These are phyloP conservation scores for Vanacampus margaritifer DNA, from an alignment of 2,113 vertebrate species.

Conservation along the genomic window DNA sequence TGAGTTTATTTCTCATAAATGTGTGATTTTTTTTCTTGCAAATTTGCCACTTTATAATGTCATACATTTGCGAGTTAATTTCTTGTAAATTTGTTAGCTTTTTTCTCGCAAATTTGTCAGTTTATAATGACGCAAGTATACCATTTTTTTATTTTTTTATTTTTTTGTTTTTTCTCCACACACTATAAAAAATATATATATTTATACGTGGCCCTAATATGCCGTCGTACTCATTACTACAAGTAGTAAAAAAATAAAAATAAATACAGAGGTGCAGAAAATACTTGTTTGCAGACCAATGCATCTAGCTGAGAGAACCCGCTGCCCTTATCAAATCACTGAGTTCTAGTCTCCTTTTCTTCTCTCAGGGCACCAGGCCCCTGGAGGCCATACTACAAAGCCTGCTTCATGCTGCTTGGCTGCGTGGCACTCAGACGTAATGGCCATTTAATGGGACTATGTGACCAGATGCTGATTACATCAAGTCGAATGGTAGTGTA, in stretches of 20 bases:
- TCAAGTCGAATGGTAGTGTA: conserved; percentile 29
- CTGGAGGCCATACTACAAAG: conserved; percentile 57
- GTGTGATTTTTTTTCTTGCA: too few species aligned
- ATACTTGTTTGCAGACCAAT: conserved; percentile 19
- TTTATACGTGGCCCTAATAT: too few species aligned
- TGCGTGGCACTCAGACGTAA: conserved; percentile 50
- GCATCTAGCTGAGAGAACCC: conserved; percentile 35
- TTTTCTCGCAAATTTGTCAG: too few species aligned
- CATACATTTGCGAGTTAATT: too few species aligned
- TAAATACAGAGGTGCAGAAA: background rate
- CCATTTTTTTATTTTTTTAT: too few species aligned
- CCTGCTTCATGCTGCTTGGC: conserved; percentile 46
- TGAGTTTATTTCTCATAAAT: too few species aligned
- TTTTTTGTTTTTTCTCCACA: too few species aligned
- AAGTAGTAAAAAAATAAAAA: too few species aligned
- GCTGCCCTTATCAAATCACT: conserved; percentile 56
- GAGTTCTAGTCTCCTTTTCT: conserved; percentile 55
- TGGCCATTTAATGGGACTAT: conserved; percentile 57
- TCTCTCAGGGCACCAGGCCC: conserved; percentile 37
- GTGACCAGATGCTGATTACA: conserved; percentile 56
- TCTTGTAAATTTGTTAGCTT: too few species aligned
- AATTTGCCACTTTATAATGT: too few species aligned
- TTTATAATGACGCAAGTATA: too few species aligned
- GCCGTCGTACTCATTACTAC: background rate
- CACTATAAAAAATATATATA: too few species aligned